Percentiles rank a stretch among this genome's conserved stretches.
Conservation (phyloP, 2,888 invertebrate species). For the Protophormia terraenovae region DNA sequence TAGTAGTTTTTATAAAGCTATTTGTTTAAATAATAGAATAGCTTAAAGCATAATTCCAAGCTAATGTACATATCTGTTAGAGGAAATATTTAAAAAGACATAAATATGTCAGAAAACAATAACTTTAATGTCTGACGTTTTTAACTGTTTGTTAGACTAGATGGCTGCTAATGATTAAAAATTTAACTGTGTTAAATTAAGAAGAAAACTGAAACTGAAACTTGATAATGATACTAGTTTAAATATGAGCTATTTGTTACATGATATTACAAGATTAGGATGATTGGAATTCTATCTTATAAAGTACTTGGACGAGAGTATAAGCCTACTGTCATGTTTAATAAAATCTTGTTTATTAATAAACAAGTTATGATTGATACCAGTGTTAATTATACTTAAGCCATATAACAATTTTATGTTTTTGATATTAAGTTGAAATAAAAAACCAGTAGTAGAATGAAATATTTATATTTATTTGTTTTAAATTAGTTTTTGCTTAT, state of each 20-base stretch:
- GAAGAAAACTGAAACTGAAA: background rate
- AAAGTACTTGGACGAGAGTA: background rate
- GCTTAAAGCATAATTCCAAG: background rate
- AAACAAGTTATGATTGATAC: background rate
- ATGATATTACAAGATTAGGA: background rate
- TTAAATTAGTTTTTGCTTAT: background rate
- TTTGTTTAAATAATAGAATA: background rate
- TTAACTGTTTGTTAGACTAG: background rate
- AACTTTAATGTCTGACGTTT: background rate
- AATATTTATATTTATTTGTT: conserved; percentile 5
- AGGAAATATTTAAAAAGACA: background rate
- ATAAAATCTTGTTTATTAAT: conserved; percentile 32
- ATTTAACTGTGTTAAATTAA: background rate
- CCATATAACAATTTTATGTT: background rate
- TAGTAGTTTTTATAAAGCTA: background rate
- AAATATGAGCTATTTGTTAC: background rate
- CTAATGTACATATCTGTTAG: background rate
- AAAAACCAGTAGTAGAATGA: conserved; percentile 10
- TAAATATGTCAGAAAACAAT: background rate
- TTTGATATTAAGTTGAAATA: background rate
- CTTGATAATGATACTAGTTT: background rate
- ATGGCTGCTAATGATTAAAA: conserved; percentile 6
- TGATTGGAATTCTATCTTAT: background rate
- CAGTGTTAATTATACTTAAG: no score
- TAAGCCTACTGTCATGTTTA: background rate